These are phyloP conservation scores for Euplagia quadripunctaria DNA, from an alignment of 2,888 invertebrate species.

Conservation along the genomic window DNA sequence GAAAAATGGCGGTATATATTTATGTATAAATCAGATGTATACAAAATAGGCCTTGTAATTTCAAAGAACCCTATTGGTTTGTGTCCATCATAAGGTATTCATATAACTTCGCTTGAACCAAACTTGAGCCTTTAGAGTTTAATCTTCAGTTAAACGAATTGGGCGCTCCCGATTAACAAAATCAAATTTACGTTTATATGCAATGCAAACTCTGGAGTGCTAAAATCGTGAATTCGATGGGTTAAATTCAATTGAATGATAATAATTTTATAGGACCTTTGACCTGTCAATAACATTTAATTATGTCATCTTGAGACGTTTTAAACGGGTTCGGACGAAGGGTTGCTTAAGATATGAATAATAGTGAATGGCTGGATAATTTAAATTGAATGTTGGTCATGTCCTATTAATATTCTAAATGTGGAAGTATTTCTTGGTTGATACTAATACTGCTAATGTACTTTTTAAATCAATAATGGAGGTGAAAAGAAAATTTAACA, in stretches of 20 bases:
- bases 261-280: constrained; percentile 39
- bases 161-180: no score
- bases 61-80: no score
- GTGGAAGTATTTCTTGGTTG: neutral
- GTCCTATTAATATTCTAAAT: neutral
- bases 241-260: constrained; percentile 39
- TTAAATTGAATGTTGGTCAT: neutral
- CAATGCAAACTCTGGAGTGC: constrained; percentile 10
- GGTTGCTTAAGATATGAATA: neutral
- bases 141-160: no score
- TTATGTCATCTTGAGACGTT: constrained; percentile 34
- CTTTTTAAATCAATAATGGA: neutral
- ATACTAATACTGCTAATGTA: neutral
- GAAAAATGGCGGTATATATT: no score
- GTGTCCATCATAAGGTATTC: no score
- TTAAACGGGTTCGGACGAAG: constrained; percentile 9
- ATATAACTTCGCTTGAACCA: no score
- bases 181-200: no score
- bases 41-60: no score
- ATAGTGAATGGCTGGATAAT: neutral
- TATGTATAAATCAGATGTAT: no score
- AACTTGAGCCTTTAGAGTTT: no score
- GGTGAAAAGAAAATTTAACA: no score
- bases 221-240: constrained; percentile 35
- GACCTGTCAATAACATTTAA: constrained; percentile 45